A percentile compares a stretch with the other conserved stretches of the same genome.
phyloP scores from a whole-genome alignment of 2,797 vertebrate genomes.

The Platalea minor region DNA sequence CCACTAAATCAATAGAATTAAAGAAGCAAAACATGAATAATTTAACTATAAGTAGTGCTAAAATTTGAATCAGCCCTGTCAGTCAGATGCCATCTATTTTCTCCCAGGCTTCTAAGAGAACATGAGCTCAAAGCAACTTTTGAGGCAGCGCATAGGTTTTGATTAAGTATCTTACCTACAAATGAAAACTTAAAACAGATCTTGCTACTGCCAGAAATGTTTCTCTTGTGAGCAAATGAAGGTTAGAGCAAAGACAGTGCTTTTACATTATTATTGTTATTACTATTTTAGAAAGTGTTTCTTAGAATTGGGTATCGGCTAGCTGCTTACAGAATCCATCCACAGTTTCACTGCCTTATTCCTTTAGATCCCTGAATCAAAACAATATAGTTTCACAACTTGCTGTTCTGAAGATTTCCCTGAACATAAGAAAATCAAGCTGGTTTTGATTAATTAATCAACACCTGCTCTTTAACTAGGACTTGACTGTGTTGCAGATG shows the following conservation, averaged over 20 bases:
- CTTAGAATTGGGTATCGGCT: background rate
- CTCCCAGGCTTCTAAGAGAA: background rate
- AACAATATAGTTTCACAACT: background rate
- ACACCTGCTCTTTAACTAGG: background rate
- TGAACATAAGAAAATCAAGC: conserved; percentile 25
- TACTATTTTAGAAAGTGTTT: background rate
- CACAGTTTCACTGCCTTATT: background rate
- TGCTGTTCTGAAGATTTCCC: conserved; percentile 18
- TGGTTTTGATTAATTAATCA: conserved; percentile 35
- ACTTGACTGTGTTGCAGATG: background rate
- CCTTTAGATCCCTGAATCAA: background rate
- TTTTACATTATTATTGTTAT: background rate
- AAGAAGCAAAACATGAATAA: background rate
- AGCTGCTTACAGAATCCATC: background rate
- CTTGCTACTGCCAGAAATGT: background rate
- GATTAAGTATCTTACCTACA: background rate
- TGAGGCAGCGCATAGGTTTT: background rate
- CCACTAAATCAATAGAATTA: background rate
- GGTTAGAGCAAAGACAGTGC: background rate
- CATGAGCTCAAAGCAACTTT: background rate
- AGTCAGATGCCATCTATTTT: background rate
- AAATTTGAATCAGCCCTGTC: background rate
- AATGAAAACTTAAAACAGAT: background rate
- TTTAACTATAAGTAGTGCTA: background rate
- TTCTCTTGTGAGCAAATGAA: background rate